Percentiles rank a stretch among this genome's conserved stretches.
These are phyloP conservation scores for Xiphias gladius DNA, from an alignment of 2,113 vertebrate genomes.

Conservation along the genomic window DNA sequence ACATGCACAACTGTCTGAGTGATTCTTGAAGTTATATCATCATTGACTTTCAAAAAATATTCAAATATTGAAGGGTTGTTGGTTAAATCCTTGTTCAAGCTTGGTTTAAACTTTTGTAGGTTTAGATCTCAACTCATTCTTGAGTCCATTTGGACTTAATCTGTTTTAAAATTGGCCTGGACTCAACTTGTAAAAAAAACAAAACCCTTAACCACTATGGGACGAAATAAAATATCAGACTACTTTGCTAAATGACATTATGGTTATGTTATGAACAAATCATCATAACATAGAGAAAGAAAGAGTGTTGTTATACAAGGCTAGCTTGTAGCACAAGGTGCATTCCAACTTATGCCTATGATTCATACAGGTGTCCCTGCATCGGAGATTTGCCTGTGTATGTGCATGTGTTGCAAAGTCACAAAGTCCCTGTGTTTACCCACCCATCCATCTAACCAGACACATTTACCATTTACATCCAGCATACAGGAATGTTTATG, in stretches of 20 bases:
- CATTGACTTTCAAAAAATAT: background rate
- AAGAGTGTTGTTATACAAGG: constrained; percentile 40
- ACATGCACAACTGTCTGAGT: background rate
- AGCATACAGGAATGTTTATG: constrained; percentile 74
- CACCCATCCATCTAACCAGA: constrained; percentile 42
- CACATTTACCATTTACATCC: constrained; percentile 54
- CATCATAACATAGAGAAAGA: constrained; percentile 1
- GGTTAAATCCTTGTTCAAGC: too few species aligned
- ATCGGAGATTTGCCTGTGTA: constrained; percentile 29
- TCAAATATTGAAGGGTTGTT: background rate
- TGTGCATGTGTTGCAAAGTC: constrained; percentile 46
- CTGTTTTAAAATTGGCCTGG: too few species aligned
- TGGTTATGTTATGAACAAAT: constrained; percentile 4
- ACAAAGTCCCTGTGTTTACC: constrained; percentile 41
- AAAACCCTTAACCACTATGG: too few species aligned
- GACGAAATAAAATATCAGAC: background rate
- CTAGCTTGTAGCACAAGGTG: constrained; percentile 24
- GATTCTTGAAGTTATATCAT: background rate
- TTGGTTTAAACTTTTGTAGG: too few species aligned
- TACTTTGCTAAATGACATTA: background rate
- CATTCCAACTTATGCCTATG: constrained; percentile 42
- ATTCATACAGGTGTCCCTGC: constrained; percentile 55
- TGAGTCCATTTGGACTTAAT: too few species aligned
- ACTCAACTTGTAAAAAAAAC: too few species aligned
- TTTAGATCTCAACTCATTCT: too few species aligned